A percentile compares a stretch with the other conserved stretches of the same genome.
Conservation (phyloP, 2,113 vertebrate genomes). For the Pseudorectes ferrugineus region DNA sequence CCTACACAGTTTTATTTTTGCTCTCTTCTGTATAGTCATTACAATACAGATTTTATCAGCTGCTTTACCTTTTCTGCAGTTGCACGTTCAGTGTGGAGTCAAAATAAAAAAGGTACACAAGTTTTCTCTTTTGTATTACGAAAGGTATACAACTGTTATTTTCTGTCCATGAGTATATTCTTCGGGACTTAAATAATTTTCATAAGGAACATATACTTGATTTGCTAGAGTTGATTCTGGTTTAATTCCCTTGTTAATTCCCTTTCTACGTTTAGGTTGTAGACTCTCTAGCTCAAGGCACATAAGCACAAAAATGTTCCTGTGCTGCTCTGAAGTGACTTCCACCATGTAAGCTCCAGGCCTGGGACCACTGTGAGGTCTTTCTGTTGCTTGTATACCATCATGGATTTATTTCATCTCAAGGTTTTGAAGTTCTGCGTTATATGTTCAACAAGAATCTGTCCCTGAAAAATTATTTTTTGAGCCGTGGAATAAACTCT, state of each 20-base stretch:
- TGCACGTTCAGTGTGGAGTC: neutral
- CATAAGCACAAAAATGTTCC: neutral
- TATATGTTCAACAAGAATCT: neutral
- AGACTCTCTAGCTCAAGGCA: neutral
- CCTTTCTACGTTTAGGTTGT: neutral
- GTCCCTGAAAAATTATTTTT: neutral
- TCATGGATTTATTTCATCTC: neutral
- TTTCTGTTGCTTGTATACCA: neutral
- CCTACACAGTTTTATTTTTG: neutral
- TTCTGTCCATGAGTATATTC: neutral
- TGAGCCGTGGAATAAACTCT: neutral
- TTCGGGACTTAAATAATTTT: neutral
- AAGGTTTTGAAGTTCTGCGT: neutral
- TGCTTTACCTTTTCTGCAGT: neutral
- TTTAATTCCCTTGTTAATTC: neutral
- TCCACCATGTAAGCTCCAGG: neutral
- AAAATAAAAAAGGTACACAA: neutral
- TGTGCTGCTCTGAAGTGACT: neutral
- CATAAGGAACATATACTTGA: neutral
- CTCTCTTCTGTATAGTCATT: neutral
- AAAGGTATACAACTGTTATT: neutral
- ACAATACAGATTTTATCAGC: fast-evolving
- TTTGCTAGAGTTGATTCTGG: neutral
- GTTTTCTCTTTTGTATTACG: neutral
- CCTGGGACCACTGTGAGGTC: neutral